These are phyloP conservation scores for Chelon labrosus DNA, from an alignment of 2,797 vertebrate species.

Conservation along the genomic window DNA sequence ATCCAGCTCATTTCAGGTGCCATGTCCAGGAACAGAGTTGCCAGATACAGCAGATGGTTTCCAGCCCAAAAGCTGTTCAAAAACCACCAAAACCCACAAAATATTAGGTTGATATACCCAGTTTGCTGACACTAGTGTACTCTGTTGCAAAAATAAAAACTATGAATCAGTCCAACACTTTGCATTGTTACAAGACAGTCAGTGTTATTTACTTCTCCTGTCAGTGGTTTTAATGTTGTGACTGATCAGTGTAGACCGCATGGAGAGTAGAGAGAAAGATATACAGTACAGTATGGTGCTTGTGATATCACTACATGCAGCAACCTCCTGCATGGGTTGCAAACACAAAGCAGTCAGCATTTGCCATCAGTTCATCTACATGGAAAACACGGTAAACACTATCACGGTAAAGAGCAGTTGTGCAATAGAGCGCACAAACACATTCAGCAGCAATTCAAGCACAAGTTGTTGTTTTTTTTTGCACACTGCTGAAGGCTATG, in stretches of 20 bases:
- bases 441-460: conserved; percentile 23
- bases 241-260: too few species aligned
- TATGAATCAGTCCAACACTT: too few species aligned
- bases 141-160: too few species aligned
- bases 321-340: conserved; percentile 2
- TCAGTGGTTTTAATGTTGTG: neutral
- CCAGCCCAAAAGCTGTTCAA: too few species aligned
- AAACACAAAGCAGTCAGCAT: conserved; percentile 28
- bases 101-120: too few species aligned
- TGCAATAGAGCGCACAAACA: conserved; percentile 18
- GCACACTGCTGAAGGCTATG: conserved; percentile 14
- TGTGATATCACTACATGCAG: conserved; percentile 9
- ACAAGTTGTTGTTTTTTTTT: conserved; percentile 2
- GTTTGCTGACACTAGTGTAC: too few species aligned
- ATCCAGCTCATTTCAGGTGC: too few species aligned
- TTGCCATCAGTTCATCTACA: conserved; percentile 9
- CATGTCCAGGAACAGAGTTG: too few species aligned
- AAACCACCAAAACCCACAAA: too few species aligned
- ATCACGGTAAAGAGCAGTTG: conserved; percentile 14
- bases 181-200: neutral
- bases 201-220: neutral
- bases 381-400: conserved; percentile 19
- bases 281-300: too few species aligned
- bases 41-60: too few species aligned
- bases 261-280: too few species aligned